Base-by-base conservation (phyloP, 53 echinoderm and acorn worm genomes). In the Actinopyga echinites region DNA sequence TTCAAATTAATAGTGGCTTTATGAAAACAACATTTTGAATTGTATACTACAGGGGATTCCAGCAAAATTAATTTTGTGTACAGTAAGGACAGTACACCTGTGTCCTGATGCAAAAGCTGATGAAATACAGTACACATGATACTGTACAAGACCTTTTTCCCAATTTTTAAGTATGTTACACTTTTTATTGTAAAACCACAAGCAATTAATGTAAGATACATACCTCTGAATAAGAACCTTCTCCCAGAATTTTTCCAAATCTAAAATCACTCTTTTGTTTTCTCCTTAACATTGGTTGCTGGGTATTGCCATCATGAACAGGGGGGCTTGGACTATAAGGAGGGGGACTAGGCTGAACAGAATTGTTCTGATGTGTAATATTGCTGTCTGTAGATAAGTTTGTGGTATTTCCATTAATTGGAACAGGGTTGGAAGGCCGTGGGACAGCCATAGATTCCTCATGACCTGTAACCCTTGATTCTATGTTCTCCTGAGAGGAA, bases 171-270 rank as follows among this genome's bases (percentile, higher is more conserved):
- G 8, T 44, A 11, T 9, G 8, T 44, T 44, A 11, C 44, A 44
- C 44, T 8, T 11, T 5, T 3, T 37, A 44, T 8, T 44, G 44
- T 9, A 15, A 17, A 13, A 15, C 17, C 17, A 15, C 13, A 1
- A 4, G 6, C 49, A 49, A 49, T 15, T 1, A 49, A 20, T 6
- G 11, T 54, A 77, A 0, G 26, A 5, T 23, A 45, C 97, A 86
- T 81, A 97, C 97, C 89, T 97, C 97, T 69, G 97, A 97, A 86
- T 92, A 97, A 26, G 97, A 97, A 11, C 97, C 97, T 85, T 97
- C 97, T 30, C 97, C 97, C 32, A 97, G 58, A 49, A 97, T 88
- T 63, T 90, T 92, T 67, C 97, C 97, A 61, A 97, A 97, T 83
- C 81, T 90, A 61, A 97, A 97, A 83, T 97, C 97, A 29, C 81